A percentile compares a stretch with the other conserved stretches of the same genome.
Evolutionary conservation across 2,797 vertebrate genomes (phyloP).

Genomic region (Myotis planiceps): DNA sequence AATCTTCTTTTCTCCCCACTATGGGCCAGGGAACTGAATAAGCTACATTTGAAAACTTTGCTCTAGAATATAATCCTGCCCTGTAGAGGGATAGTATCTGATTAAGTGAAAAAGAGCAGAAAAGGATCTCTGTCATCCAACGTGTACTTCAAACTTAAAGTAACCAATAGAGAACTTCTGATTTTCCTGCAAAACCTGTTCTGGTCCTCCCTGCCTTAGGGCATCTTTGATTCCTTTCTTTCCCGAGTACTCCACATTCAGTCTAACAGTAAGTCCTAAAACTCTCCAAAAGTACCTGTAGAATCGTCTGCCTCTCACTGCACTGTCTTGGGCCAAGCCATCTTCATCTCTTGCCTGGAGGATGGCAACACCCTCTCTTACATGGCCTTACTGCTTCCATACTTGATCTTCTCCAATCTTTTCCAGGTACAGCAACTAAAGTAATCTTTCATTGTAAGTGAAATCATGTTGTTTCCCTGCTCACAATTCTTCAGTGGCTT

Average conservation of each 20-base stretch:
- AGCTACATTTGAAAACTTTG: neutral
- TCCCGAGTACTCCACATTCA: neutral
- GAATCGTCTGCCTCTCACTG: neutral
- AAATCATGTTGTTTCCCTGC: neutral
- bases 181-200: constrained; percentile 44
- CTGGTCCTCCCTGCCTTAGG: neutral
- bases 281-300: neutral
- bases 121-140: neutral
- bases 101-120: neutral
- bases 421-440: neutral
- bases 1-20: neutral
- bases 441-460: neutral
- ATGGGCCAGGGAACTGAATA: neutral
- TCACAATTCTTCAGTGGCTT: neutral
- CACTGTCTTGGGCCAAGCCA: no score
- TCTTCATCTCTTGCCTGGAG: neutral
- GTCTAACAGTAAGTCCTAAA: neutral
- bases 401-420: neutral
- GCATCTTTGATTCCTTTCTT: neutral
- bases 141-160: neutral
- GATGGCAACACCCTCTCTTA: neutral
- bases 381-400: neutral
- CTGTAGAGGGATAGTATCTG: neutral
- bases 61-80: neutral
- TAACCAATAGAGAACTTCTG: neutral